phyloP scores from a whole-genome alignment of 2,113 vertebrate species.

The Brienomyrus longianalis region DNA sequence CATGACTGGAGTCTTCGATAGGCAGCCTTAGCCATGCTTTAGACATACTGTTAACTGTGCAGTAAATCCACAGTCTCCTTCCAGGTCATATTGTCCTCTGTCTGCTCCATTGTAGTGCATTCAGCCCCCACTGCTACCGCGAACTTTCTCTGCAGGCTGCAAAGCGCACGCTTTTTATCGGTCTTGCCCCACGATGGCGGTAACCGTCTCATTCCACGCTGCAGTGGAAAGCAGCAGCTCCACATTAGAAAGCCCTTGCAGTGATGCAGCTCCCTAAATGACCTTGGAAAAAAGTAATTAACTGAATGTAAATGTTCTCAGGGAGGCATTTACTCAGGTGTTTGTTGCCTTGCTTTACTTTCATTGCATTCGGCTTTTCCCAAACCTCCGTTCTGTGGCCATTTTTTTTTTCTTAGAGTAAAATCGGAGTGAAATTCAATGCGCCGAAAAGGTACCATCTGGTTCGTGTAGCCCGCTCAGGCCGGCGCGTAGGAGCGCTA shows the following conservation, averaged over 20 bases:
- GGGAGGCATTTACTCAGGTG: neutral
- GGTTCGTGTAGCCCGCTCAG: neutral
- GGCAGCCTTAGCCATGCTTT: neutral
- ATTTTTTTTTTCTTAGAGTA: neutral
- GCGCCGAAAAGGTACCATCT: neutral
- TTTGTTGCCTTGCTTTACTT: neutral
- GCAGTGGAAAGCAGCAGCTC: neutral
- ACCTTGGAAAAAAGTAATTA: conserved; percentile 10
- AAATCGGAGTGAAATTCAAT: neutral
- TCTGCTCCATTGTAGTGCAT: neutral
- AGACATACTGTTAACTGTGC: neutral
- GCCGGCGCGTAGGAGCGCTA: neutral
- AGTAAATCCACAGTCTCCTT: neutral
- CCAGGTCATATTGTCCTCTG: neutral
- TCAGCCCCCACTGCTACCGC: neutral
- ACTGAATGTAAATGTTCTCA: neutral
- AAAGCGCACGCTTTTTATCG: neutral
- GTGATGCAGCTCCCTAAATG: neutral
- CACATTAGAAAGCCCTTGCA: neutral
- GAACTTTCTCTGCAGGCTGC: neutral
- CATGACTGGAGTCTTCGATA: neutral
- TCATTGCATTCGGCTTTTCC: neutral
- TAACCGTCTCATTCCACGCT: neutral
- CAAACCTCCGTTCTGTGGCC: neutral
- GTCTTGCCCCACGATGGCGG: neutral